Evolutionary conservation across 2,113 vertebrate species (phyloP).

Genomic region (Verasper variegatus): DNA sequence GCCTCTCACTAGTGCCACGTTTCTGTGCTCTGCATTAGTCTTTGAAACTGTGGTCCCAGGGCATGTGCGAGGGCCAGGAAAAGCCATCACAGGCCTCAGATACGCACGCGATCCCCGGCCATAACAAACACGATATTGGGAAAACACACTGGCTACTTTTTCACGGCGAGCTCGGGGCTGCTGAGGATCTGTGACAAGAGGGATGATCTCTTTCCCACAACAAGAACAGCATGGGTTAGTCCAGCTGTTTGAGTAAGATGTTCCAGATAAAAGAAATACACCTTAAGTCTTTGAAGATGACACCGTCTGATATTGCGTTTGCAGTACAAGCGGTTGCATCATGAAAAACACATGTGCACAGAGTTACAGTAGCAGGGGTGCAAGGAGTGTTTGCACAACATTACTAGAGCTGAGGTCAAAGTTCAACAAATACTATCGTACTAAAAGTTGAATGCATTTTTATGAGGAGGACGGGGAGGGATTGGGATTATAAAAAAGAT

Average conservation of each 20-base stretch:
- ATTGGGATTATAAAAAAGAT: not conserved
- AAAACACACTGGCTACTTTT: constrained; percentile 48
- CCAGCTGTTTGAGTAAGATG: constrained; percentile 76
- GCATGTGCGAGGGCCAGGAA: constrained; percentile 50
- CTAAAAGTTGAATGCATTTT: not conserved
- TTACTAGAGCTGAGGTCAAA: constrained; percentile 35
- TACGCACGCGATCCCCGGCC: constrained; percentile 35
- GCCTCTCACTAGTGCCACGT: constrained; percentile 41
- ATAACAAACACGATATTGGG: constrained; percentile 46
- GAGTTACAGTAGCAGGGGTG: constrained; percentile 62
- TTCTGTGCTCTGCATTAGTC: constrained; percentile 58
- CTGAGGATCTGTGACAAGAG: constrained; percentile 41
- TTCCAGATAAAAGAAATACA: constrained; percentile 63
- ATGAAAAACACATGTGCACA: constrained; percentile 75
- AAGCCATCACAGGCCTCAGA: constrained; percentile 61
- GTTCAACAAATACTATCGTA: constrained; percentile 4
- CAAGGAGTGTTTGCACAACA: constrained; percentile 55
- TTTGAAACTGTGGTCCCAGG: constrained; percentile 48
- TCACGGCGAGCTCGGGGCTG: constrained; percentile 37
- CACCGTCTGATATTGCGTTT: constrained; percentile 65
- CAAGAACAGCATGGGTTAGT: constrained; percentile 63
- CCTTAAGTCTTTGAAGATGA: constrained; percentile 77
- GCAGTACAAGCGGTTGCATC: constrained; percentile 51
- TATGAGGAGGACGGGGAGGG: not conserved
- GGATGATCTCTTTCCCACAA: constrained; percentile 66